These are phyloP conservation scores for Paradoxurus hermaphroditus DNA, from an alignment of 2,113 vertebrate genomes.

Conservation along the genomic window DNA sequence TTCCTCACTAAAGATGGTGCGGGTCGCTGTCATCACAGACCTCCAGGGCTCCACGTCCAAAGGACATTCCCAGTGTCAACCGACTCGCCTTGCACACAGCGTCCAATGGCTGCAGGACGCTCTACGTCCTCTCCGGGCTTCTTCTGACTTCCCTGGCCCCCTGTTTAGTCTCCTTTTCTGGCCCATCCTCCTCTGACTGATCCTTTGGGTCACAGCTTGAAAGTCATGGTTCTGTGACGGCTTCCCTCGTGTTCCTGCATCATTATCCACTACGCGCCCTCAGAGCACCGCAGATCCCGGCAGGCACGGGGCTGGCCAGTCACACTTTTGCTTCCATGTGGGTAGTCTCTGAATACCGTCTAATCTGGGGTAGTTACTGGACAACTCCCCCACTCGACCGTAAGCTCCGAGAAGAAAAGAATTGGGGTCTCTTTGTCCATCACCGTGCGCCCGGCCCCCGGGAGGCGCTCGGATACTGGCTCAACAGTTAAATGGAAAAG, in stretches of 20 bases:
- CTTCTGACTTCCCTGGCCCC: background rate
- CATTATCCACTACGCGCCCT: rapidly evolving
- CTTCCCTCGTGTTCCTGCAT: rapidly evolving
- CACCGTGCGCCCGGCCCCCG: rapidly evolving
- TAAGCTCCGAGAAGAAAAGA: background rate
- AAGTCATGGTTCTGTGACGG: background rate
- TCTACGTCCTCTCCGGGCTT: rapidly evolving
- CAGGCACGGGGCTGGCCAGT: background rate
- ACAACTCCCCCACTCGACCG: background rate
- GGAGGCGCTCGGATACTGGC: background rate
- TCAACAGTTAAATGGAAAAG: background rate
- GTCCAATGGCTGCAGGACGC: rapidly evolving
- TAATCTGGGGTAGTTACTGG: too few species aligned
- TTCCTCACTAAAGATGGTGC: too few species aligned
- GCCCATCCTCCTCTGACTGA: background rate
- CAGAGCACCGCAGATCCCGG: background rate
- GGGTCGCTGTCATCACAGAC: background rate
- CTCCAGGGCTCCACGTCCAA: background rate
- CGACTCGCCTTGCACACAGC: background rate
- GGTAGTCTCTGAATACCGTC: background rate
- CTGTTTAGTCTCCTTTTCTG: background rate
- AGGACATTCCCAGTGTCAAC: background rate
- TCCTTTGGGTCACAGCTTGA: background rate
- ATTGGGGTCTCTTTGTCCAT: background rate
- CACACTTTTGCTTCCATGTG: too few species aligned